Base-by-base conservation (phyloP, 2,797 vertebrate genomes). In the Melanotaenia maccullochi region DNA sequence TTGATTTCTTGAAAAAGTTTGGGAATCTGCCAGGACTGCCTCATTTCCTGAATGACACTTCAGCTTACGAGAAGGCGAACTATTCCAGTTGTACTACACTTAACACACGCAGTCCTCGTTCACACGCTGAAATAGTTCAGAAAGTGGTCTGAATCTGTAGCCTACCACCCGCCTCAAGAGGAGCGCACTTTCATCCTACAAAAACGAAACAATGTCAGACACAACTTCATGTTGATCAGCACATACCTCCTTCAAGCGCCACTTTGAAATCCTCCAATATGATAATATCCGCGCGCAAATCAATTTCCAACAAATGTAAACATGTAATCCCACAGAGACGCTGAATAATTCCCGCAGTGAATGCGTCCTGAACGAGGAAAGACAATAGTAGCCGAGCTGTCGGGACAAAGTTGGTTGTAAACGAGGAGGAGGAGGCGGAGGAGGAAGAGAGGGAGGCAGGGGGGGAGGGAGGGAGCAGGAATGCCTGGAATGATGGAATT, bases 401-500 rank as follows among this genome's bases (percentile, higher is more conserved):
- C 83, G 84, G 75, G 70, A 83, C 80, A 63, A 83, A 90, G 77
- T 92, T 82, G 91, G 84, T 91, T 87, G 90, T 83, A 91, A 90
- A 91, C 89, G 89, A 91, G 89, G 87, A 93, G 92, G 80, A 87
- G 81, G 91, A 88, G 83, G 79, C 73, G 73, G 73, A 65, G 64
- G 57, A 49, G 58, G 68, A 33, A 47, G 70, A 82, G 91, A 85
- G 36, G 71, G 85, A 57, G 65, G 65, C 71, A 78, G 80, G 90
- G 77, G 86, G 84, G 92, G 82, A 72, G 71, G 68, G 89, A 86
- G 44, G 79, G 68, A 83, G 85, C 65, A 93, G 90, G 95, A 96
- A 96, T 96, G 95, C 89, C 85, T 92, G 95, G 96, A 97, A 97
- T 97, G 96, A 97, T 93, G 95, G 95, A 95, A 96, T 95, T 90